Base-by-base conservation (phyloP, 2,888 invertebrate genomes). In the Urechis unicinctus region DNA sequence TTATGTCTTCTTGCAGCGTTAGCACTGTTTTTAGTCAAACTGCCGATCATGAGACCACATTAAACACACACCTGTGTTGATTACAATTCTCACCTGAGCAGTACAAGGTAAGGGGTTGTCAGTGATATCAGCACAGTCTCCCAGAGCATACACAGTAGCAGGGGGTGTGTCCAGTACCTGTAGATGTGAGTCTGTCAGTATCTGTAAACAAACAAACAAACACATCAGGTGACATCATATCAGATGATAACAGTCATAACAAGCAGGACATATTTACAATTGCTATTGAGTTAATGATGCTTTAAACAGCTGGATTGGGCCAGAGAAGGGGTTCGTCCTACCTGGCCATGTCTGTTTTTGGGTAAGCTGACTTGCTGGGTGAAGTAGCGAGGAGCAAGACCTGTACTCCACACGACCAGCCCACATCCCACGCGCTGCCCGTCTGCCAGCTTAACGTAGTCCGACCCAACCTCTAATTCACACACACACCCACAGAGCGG, bases 341-440 rank as follows among this genome's bases (percentile, higher is more conserved):
- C 74, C 69, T 78, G 78, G 31, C 78, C 79, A 50, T 68, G 64
- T n/a, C 61, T 58, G 59, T 72, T 78, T 56, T 77, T 78, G 3
- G 66, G 59, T 17, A 73, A 62, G 48, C 64, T 58, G 28, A 77
- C 59, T 2, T 55, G 41, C 26, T 63, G 52, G 2, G 72, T 74
- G 63, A 79, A 76, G 6, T 59, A 60, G 47, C 72, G 63, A 0
- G 78, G 78, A 22, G 78, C 71, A 52, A 79, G 64, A 0, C 79
- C 79, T 3, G 79, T 75, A 59, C 78, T 78, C 79, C 79, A 79
- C 6, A 79, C 78, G 24, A 78, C 75, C 45, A 79, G 64, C 22
- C 78, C 78, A 68, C 78, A 78, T 0, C 73, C 73, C 24, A 79
- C 42, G n/a, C 64, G 59, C 3, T 62, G 62, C 6, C 78, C 78